Evolutionary conservation across 2,797 vertebrate species (phyloP), one percentile per base, ranked within the genome.

Genomic region (Sciurus carolinensis): DNA sequence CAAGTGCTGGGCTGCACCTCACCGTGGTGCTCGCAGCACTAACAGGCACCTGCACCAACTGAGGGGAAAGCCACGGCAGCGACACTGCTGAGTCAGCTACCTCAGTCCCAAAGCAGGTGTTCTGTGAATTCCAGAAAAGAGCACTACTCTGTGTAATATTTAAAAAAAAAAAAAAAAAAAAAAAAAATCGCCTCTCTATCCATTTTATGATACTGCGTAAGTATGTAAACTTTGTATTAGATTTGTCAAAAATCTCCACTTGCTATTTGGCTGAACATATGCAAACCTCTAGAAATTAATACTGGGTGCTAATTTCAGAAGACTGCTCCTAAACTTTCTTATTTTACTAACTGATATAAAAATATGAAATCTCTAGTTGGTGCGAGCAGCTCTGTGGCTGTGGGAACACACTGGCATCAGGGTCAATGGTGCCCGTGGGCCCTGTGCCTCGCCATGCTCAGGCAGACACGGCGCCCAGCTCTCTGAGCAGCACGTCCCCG

Each of bases 1-100:
- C 92, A 90, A 96, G 96, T 87, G 96, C 75, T 97, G 97, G 90
- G 97, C 87, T 86, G 87, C 90, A 90, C 95, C 84, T 81, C 85
- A 79, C 96, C 91, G 90, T 95, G 64, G 94, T 90, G n/a, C 95
- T 96, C 90, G 30, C 2, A 95, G 96, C 98, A 82, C 89, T 71
- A 91, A 97, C 96, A n/a, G 96, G 96, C 94, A 96, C 94, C 86
- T 12, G 91, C 36, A 13, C 33, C 17, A 20, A 47, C 52, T 75
- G 81, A 96, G 97, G 92, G 95, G 87, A 5, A 39, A n/a, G 73
- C 69, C 50, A 14, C 96, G 91, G 75, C 6, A 0, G 94, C 97
- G 91, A 92, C 52, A 81, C 95, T 96, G 94, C 73, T 94, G 96
- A 93, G 95, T 81, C 91, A 67, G 94, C 30, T n/a, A 30, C 1